These are phyloP conservation scores for Zophobas morio DNA, from an alignment of 1,140 invertebrate genomes.

Conservation along the genomic window DNA sequence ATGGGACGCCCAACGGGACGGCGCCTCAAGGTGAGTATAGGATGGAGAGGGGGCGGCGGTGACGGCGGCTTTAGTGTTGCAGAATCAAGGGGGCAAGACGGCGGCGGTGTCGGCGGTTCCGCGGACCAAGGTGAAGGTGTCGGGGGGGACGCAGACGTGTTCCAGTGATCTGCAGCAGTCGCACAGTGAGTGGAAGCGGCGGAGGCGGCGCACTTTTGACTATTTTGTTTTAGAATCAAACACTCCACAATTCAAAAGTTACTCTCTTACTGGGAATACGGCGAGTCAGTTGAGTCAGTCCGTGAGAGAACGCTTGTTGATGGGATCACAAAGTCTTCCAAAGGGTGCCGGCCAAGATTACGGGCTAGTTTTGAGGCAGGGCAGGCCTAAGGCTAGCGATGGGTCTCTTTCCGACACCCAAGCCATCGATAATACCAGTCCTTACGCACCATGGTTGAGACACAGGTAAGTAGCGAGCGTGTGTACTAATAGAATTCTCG, in stretches of 20 bases:
- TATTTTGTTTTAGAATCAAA: slow-evolving; percentile 58
- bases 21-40: slow-evolving; percentile 38
- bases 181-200: slow-evolving; percentile 71
- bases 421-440: slow-evolving; percentile 77
- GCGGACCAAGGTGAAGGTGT: slow-evolving; percentile 86
- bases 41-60: not conserved
- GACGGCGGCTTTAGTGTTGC: slow-evolving; percentile 55
- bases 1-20: slow-evolving; percentile 49
- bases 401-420: slow-evolving; percentile 86
- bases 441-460: slow-evolving; percentile 79
- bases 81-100: slow-evolving; percentile 71
- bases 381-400: slow-evolving; percentile 76
- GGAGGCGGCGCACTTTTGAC: not conserved
- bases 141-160: slow-evolving; percentile 89
- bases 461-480: slow-evolving; percentile 70
- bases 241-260: slow-evolving; percentile 79
- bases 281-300: slow-evolving; percentile 88
- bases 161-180: slow-evolving; percentile 83
- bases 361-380: slow-evolving; percentile 68
- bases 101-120: slow-evolving; percentile 89
- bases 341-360: slow-evolving; percentile 79
- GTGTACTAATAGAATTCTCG: too few relatives aligned
- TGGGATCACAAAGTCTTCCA: slow-evolving; percentile 84
- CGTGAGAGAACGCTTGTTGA: slow-evolving; percentile 83
- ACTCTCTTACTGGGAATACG: slow-evolving; percentile 84